A percentile compares a stretch with the other conserved stretches of the same genome.
These are phyloP conservation scores for Caloenas nicobarica DNA, from an alignment of 2,113 vertebrate genomes.

Conservation along the genomic window DNA sequence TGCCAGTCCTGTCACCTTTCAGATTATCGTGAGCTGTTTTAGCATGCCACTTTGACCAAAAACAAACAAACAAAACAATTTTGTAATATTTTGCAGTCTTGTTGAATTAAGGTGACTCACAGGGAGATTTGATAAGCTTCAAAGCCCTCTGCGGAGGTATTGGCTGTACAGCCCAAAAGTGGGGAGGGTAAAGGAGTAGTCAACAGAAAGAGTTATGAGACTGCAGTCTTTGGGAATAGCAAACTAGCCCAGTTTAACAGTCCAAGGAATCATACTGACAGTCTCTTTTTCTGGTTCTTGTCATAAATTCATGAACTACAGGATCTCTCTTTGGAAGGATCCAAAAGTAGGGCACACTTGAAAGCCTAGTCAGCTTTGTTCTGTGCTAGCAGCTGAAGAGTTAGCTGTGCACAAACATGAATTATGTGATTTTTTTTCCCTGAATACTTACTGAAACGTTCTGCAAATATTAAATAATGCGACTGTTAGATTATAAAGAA, in stretches of 20 bases:
- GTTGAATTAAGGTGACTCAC: neutral
- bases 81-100: neutral
- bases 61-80: neutral
- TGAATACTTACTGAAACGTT: neutral
- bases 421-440: neutral
- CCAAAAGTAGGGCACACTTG: slow-evolving; percentile 29
- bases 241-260: neutral
- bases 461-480: neutral
- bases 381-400: neutral
- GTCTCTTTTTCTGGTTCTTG: neutral
- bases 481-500: neutral
- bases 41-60: neutral
- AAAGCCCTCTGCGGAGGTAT: neutral
- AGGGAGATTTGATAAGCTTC: neutral
- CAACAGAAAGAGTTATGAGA: neutral
- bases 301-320: slow-evolving; percentile 16
- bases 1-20: neutral
- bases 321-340: neutral
- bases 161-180: neutral
- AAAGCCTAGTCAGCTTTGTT: slow-evolving; percentile 40
- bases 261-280: neutral
- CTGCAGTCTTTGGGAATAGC: neutral
- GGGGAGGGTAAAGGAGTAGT: neutral
- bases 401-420: neutral
- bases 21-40: neutral